phyloP scores from a whole-genome alignment of 2,888 invertebrate species.

The Bibio marci region DNA sequence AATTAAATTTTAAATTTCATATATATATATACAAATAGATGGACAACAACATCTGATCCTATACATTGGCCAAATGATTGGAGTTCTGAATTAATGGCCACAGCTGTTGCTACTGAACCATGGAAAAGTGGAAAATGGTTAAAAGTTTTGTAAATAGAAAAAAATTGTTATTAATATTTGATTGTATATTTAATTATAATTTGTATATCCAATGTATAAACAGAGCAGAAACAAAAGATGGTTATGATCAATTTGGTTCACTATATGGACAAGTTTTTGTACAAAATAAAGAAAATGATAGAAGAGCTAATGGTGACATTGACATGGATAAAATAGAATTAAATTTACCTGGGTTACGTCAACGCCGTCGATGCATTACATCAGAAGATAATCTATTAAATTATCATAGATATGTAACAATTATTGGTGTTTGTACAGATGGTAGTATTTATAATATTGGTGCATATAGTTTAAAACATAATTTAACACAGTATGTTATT shows the following conservation, averaged over 20 bases:
- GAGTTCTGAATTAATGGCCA: conserved; percentile 34
- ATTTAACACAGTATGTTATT: conserved; percentile 43
- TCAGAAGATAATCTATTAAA: conserved; percentile 16
- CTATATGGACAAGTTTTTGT: conserved; percentile 38
- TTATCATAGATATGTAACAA: conserved; percentile 17
- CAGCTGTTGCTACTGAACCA: conserved; percentile 36
- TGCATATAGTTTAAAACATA: conserved; percentile 32
- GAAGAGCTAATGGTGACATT: neutral
- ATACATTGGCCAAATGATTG: conserved; percentile 37
- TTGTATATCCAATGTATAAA: too few species aligned
- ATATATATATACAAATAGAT: conserved; percentile 26
- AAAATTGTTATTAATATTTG: too few species aligned
- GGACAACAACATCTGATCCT: conserved; percentile 33
- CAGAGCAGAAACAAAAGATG: conserved; percentile 30
- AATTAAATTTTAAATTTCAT: too few species aligned
- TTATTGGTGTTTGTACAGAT: conserved; percentile 31
- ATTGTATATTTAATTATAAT: too few species aligned
- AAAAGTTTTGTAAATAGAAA: conserved; percentile 37
- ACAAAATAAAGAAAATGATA: conserved; percentile 27
- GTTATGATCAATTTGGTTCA: conserved; percentile 46
- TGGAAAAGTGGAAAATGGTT: conserved; percentile 42
- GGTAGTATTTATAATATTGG: conserved; percentile 40
- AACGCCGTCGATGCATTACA: conserved; percentile 29
- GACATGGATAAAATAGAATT: conserved; percentile 10
- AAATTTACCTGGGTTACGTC: conserved; percentile 34